These are phyloP conservation scores for Carabus problematicus DNA, from an alignment of 2,888 invertebrate species.

Conservation along the genomic window DNA sequence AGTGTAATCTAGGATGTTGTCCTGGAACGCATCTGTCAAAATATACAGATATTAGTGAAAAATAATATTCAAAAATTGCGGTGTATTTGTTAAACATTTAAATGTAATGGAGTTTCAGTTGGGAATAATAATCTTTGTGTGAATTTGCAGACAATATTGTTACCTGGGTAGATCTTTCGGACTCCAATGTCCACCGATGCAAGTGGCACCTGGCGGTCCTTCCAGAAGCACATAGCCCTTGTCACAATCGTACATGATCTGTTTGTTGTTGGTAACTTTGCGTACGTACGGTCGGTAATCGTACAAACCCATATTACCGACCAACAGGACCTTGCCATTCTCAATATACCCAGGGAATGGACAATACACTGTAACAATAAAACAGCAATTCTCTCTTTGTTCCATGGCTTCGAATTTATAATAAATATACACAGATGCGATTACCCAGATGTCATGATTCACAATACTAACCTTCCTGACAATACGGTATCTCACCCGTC, in stretches of 20 bases:
- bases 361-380: slow-evolving; percentile 75
- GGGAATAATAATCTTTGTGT: neutral
- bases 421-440: neutral
- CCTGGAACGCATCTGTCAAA: slow-evolving; percentile 80
- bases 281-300: slow-evolving; percentile 93
- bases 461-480: slow-evolving; percentile 71
- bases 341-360: slow-evolving; percentile 90
- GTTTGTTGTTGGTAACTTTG: slow-evolving; percentile 89
- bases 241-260: slow-evolving; percentile 95
- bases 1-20: slow-evolving; percentile 85
- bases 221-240: slow-evolving; percentile 86
- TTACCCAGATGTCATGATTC: neutral
- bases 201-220: slow-evolving; percentile 93
- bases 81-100: neutral
- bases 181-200: slow-evolving; percentile 93
- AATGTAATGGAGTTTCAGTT: neutral
- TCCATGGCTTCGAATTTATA: neutral
- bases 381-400: slow-evolving; percentile 2
- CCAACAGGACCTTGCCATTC: slow-evolving; percentile 89
- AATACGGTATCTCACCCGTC: slow-evolving; percentile 87
- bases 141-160: neutral
- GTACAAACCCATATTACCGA: slow-evolving; percentile 95
- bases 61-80: neutral
- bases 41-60: neutral
- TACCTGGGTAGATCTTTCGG: slow-evolving; percentile 84